Base-by-base conservation (phyloP, 2,797 vertebrate genomes). In the Lithobates sylvaticus region DNA sequence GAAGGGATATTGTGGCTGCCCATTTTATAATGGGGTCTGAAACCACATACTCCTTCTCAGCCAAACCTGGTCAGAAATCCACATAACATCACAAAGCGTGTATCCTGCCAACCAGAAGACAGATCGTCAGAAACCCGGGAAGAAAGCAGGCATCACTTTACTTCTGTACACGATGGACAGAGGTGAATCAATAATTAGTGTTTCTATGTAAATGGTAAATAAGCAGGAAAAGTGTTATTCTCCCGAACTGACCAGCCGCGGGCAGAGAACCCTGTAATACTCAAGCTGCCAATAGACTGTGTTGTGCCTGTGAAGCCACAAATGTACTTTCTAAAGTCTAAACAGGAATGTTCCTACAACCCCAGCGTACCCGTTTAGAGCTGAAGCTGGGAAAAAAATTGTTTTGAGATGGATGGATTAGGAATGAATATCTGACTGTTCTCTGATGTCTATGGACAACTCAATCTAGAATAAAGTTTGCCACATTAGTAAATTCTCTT, bases 11-110 rank as follows among this genome's bases (percentile, higher is more conserved):
- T 34, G 65, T 77, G 65, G 85, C 54, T 77, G 34, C 64, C 47
- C 47, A 32, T 26, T n/a, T 50, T 70, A 58, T 42, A 79, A 75
- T 69, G 23, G 54, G 61, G 70, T 70, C 29, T 34, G 36, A 29
- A 77, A 76, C 87, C 86, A 78, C 88, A 36, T 23, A 80, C 71
- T 85, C 83, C 84, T 77, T 84, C 84, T 75, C 79, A 86, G 85
- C 72, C 65, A 39, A 0, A 0, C 67, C 13, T 74, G 72, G 72
- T 50, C n/a, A 74, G 26, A 74, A 47, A 74, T 15, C n/a, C n/a
- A 47, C 39, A 71, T 42, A 12, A 42, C 36, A 3, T 21, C 70
- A 72, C 27, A 42, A 72, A 42, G 39, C 23, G n/a, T n/a, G 21
- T 3, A 21, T 72, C 34, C 36, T n/a, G 34, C 3, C 34, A 72